phyloP scores from a whole-genome alignment of 2,797 vertebrate genomes.

The Hylomyscus alleni region DNA sequence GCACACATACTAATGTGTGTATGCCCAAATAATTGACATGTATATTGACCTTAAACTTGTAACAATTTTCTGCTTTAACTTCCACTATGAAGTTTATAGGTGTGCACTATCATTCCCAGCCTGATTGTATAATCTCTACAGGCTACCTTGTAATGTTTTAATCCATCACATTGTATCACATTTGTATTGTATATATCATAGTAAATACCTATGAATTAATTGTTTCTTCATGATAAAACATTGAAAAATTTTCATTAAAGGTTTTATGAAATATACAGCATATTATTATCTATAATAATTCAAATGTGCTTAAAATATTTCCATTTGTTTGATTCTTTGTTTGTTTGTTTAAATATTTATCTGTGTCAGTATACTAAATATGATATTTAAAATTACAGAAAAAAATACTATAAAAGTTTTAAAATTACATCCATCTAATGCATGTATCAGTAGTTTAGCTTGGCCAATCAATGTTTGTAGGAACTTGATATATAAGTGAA shows the following conservation, averaged over 20 bases:
- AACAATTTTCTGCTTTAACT: neutral
- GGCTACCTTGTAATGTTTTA: neutral
- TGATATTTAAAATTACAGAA: neutral
- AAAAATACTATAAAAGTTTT: neutral
- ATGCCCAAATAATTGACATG: neutral
- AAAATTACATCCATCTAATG: neutral
- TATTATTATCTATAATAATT: neutral
- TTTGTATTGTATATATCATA: neutral
- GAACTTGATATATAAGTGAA: neutral
- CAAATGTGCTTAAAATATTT: neutral
- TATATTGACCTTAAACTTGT: neutral
- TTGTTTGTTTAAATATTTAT: neutral
- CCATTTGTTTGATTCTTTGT: neutral
- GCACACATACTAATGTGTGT: neutral
- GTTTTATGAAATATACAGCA: neutral
- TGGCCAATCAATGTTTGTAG: neutral
- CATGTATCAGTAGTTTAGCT: neutral
- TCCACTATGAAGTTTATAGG: neutral
- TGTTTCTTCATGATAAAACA: neutral
- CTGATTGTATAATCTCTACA: neutral
- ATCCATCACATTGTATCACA: too few relatives aligned
- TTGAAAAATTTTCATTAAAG: neutral
- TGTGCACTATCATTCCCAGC: rapidly evolving
- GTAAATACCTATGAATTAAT: neutral
- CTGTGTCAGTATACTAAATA: neutral